Evolutionary conservation across 2,888 invertebrate species (phyloP), one percentile per base, ranked within the genome.

Genomic region (Oeneis ivallda): DNA sequence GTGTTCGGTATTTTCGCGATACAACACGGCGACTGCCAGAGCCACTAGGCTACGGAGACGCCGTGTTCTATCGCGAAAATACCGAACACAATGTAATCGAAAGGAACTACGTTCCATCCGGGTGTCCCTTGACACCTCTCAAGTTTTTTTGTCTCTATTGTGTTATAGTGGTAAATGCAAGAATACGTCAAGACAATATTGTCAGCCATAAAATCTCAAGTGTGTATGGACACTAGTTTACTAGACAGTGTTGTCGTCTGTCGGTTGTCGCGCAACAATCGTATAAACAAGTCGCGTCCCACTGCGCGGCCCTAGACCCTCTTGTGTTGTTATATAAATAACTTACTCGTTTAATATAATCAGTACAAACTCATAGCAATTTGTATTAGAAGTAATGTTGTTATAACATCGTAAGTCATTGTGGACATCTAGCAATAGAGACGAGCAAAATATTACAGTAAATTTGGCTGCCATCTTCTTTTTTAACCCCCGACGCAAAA

Each of bases 201-300:
- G 11, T 1, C 5, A 39, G 19, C 19, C 19, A 39, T 17, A 39
- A 7, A 11, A 10, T 39, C 41, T 2, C 13, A 11, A 39, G n/a
- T 56, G 41, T 13, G 41, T 0, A 39, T 1, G 6, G 13, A 6
- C 7, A 11, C 17, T 41, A 34, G 32, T 37, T 11, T 11, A 54
- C 19, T 56, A 54, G n/a, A n/a, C n/a, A n/a, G 19, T 56, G 19
- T 39, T 54, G 39, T 54, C 34, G 34, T 15, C 15, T 15, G 53
- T 37, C 47, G 10, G 53, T 9, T 34, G 53, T 41, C 56, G 56
- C 56, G 56, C 56, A 8, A 56, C 56, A 19, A 19, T 56, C 56
- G 41, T 11, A 56, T 41, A 41, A 56, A 41, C 56, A 56, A 56
- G 1, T 13, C 39, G 56, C 11, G 37, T 9, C 53, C 34, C 34